phyloP scores from a whole-genome alignment of 2,888 invertebrate species.

The Nomada fabriciana region DNA sequence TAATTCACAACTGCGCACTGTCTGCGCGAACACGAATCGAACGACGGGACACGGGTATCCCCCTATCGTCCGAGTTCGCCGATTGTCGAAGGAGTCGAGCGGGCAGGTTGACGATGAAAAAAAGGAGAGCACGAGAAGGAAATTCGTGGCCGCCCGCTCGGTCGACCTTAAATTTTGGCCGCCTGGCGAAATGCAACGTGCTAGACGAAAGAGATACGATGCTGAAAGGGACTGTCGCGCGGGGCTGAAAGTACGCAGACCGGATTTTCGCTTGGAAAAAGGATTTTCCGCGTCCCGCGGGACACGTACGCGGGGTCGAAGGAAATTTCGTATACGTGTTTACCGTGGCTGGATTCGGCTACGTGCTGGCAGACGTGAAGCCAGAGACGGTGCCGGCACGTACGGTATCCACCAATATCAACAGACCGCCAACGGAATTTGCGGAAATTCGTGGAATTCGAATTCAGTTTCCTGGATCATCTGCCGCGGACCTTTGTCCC shows the following conservation, averaged over 20 bases:
- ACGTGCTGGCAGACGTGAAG: conserved; percentile 52
- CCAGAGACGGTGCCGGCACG: conserved; percentile 36
- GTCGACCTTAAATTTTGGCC: conserved; percentile 26
- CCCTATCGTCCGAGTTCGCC: background rate
- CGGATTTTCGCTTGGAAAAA: conserved; percentile 56
- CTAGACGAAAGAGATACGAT: background rate
- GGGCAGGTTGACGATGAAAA: background rate
- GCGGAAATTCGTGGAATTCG: conserved; percentile 48
- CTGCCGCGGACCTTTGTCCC: background rate
- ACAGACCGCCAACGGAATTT: conserved; percentile 39
- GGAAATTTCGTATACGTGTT: conserved; percentile 70
- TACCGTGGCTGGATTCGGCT: conserved; percentile 63
- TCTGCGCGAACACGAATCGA: conserved; percentile 23
- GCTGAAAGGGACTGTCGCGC: conserved; percentile 44
- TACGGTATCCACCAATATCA: conserved; percentile 53
- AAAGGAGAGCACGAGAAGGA: background rate
- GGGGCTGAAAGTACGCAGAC: conserved; percentile 22
- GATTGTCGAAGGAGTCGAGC: background rate
- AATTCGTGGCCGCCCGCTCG: background rate
- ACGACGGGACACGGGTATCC: background rate
- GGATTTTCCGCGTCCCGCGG: conserved; percentile 55
- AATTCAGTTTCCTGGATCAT: conserved; percentile 46
- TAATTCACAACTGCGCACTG: conserved; percentile 13
- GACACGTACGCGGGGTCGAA: conserved; percentile 58
- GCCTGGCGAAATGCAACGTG: conserved; percentile 13